Percentiles rank a stretch among this genome's conserved stretches.
phyloP scores from a whole-genome alignment of 1,140 invertebrate species.

The Dendroctonus ponderosae region DNA sequence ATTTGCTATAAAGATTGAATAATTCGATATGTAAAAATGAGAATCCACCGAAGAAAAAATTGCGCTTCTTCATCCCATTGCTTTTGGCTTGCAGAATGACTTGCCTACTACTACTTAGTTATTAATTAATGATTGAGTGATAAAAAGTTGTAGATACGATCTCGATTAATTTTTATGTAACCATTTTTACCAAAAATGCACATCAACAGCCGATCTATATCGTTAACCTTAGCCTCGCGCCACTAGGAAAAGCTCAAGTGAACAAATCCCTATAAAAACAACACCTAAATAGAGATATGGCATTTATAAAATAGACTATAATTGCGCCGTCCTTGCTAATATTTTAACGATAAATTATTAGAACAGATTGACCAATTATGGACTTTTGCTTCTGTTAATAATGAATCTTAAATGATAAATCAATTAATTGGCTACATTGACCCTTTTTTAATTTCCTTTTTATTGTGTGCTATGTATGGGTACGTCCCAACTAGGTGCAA shows the following conservation, averaged over 20 bases:
- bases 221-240: constrained; percentile 2
- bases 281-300: constrained; percentile 17
- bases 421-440: constrained; percentile 2
- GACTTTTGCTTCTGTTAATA: constrained; percentile 4
- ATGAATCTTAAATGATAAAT: constrained; percentile 5
- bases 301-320: constrained; percentile 1
- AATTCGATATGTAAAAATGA: too few species aligned
- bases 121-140: too few species aligned
- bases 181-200: too few species aligned
- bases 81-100: too few species aligned
- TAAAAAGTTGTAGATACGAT: too few species aligned
- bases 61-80: too few species aligned
- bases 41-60: too few species aligned
- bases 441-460: not conserved
- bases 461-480: too few species aligned
- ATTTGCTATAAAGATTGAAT: too few species aligned
- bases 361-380: constrained; percentile 10
- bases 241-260: constrained; percentile 9
- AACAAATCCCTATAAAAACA: constrained; percentile 16
- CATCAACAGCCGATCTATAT: not conserved
- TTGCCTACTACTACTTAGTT: too few species aligned
- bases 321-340: constrained; percentile 13
- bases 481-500: too few species aligned
- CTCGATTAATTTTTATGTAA: too few species aligned
- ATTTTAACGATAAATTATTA: constrained; percentile 9